Base-by-base conservation (phyloP, 2,888 invertebrate genomes). In the Bembecia ichneumoniformis region DNA sequence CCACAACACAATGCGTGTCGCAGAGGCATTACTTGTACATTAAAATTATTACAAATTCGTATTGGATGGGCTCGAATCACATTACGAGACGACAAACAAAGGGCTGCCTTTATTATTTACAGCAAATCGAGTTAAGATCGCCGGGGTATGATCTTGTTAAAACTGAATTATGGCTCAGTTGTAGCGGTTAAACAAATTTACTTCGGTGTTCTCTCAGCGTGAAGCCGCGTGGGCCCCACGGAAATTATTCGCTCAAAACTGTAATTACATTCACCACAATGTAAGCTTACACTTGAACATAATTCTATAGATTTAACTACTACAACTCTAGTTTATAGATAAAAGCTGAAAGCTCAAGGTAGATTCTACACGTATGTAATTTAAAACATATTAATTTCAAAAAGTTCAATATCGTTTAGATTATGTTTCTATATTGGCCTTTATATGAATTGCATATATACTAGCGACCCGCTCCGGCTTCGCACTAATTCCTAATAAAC, bases 21-120 rank as follows among this genome's bases (percentile, higher is more conserved):
- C 55, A 52, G 56, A 54, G 62, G 57, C 67, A 71, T 71, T 70
- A 72, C 70, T 70, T 63, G 62, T 66, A 62, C 78, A 80, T 81
- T 79, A 79, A 81, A 84, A 75, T 82, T 71, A 78, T 82, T 77
- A 80, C 82, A 81, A 84, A 83, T 83, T 72, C 71, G 59, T 58
- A 68, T 71, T 62, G 68, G 67, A 80, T 75, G 75, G 74, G 68
- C 68, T 67, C 73, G 74, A 81, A 76, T 69, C 70, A 69, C 71
- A 77, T 75, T 71, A 74, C 57, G 57, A 57, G 51, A 56, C 54
- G 53, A 71, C 59, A 52, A 52, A 53, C 52, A 55, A 56, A 55
- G 49, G 51, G 54, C 57, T 34, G 35, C 28, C 46, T 45, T 40
- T 52, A 70, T 74, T 75, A 74, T 77, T 78, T 70, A 68, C 67